phyloP scores from a whole-genome alignment of 2,113 vertebrate species.

The Quiscalus mexicanus region DNA sequence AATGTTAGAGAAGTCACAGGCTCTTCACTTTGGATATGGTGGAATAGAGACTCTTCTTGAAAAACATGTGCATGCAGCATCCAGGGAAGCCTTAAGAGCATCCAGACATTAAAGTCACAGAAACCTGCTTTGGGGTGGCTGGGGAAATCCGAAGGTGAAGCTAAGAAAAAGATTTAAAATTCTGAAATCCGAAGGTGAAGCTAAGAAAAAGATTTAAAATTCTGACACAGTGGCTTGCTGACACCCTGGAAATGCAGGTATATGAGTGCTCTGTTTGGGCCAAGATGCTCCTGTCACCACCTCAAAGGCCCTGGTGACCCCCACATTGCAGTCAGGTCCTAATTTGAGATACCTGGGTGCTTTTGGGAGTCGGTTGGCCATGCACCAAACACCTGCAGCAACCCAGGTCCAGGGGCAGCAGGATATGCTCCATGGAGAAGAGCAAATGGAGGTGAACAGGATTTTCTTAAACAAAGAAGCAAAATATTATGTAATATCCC shows the following conservation, averaged over 20 bases:
- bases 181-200: background rate
- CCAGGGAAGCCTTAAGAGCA: background rate
- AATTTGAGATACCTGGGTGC: background rate
- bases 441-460: background rate
- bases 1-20: background rate
- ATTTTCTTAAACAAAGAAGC: background rate
- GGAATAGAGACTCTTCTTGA: background rate
- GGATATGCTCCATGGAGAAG: background rate
- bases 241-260: background rate
- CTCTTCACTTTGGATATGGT: background rate
- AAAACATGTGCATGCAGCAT: background rate
- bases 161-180: background rate
- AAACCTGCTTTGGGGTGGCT: background rate
- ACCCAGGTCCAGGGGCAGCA: background rate
- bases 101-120: background rate
- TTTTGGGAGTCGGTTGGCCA: fast-evolving
- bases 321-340: background rate
- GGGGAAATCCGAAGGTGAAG: background rate
- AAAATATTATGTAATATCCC: background rate
- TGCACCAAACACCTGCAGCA: background rate
- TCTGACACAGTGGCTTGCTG: background rate
- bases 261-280: fast-evolving
- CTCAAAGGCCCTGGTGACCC: background rate
- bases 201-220: background rate
- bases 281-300: background rate